These are phyloP conservation scores for Cheilosia urbana DNA, from an alignment of 2,888 invertebrate genomes.

Conservation along the genomic window DNA sequence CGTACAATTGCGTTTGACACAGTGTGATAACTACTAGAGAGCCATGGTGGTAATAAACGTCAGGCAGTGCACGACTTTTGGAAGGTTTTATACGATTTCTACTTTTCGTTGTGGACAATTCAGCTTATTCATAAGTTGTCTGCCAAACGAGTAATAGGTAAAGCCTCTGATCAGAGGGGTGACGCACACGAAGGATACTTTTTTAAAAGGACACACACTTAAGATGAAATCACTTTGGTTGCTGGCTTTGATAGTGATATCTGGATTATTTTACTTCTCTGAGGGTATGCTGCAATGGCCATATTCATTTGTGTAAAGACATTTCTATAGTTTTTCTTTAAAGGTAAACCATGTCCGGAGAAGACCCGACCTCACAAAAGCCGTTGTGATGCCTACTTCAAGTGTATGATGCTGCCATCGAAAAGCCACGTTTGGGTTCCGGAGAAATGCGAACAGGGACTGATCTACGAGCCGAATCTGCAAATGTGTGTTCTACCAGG, in stretches of 20 bases:
- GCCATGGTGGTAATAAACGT: constrained; percentile 59
- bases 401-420: constrained; percentile 80
- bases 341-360: constrained; percentile 83
- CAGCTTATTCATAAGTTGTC: constrained; percentile 67
- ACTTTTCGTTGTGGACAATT: constrained; percentile 62
- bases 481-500: constrained; percentile 82
- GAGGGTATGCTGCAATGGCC: constrained; percentile 73
- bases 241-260: constrained; percentile 49
- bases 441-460: constrained; percentile 81
- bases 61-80: constrained; percentile 67
- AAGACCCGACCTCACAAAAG: constrained; percentile 81
- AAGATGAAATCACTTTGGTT: constrained; percentile 46
- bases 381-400: constrained; percentile 82
- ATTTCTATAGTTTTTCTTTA: constrained; percentile 18
- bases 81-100: constrained; percentile 52
- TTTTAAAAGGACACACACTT: constrained; percentile 29
- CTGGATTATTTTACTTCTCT: constrained; percentile 81
- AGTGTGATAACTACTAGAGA: constrained; percentile 65
- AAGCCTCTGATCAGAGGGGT: constrained; percentile 53
- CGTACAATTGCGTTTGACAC: constrained; percentile 42
- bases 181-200: background rate
- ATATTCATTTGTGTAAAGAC: background rate
- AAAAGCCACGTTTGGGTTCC: constrained; percentile 82
- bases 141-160: constrained; percentile 53
- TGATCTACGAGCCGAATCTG: constrained; percentile 82